Conservation (phyloP, 2,888 invertebrate species). For the Thymelicus lineola region DNA sequence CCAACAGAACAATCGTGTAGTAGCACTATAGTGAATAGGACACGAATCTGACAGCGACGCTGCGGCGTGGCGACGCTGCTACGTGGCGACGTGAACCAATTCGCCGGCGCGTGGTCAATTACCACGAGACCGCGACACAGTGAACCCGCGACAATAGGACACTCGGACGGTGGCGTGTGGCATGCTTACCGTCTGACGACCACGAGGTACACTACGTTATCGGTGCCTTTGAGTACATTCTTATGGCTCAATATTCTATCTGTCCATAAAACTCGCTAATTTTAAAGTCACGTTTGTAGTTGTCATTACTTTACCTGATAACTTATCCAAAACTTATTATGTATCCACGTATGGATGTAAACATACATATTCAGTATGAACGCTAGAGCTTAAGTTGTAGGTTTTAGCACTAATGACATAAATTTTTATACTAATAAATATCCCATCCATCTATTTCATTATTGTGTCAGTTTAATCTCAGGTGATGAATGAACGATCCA, state of each 20-base stretch:
- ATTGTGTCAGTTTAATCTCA: background rate
- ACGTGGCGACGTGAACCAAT: constrained; percentile 17
- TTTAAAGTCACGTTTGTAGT: too few species aligned
- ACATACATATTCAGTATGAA: too few species aligned
- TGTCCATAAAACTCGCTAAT: too few species aligned
- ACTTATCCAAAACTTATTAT: too few species aligned
- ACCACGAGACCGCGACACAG: constrained; percentile 40
- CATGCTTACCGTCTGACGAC: background rate
- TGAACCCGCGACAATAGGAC: constrained; percentile 43
- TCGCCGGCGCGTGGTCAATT: constrained; percentile 32
- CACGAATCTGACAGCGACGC: background rate
- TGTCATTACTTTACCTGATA: too few species aligned
- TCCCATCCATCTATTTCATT: background rate
- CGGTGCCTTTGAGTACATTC: background rate
- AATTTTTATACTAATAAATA: background rate
- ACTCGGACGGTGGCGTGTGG: constrained; percentile 27
- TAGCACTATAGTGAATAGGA: constrained; percentile 5
- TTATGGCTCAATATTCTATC: too few species aligned
- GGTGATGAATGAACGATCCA: background rate
- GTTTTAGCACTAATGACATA: too few species aligned
- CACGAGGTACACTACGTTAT: background rate
- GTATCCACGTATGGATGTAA: too few species aligned
- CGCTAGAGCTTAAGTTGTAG: too few species aligned
- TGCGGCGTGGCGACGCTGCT: background rate
- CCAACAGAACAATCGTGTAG: constrained; percentile 15